These are phyloP conservation scores for Campylorhamphus procurvoides DNA, from an alignment of 2,113 vertebrate genomes.

Conservation along the genomic window DNA sequence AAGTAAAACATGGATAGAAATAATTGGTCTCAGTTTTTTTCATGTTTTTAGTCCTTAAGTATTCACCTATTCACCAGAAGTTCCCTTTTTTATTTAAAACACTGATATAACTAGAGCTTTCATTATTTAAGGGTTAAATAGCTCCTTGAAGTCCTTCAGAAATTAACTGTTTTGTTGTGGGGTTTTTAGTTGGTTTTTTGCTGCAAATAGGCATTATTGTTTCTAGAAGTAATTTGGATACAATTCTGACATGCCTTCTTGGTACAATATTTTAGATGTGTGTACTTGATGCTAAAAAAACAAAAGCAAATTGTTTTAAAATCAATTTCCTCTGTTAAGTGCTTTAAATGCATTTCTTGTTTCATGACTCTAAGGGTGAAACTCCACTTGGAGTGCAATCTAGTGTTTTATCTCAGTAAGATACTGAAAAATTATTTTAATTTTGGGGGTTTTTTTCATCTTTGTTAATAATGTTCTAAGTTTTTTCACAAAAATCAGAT, in stretches of 20 bases:
- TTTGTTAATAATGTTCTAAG: neutral
- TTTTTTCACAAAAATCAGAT: neutral
- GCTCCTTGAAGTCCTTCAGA: neutral
- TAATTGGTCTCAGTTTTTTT: neutral
- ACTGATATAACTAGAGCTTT: rapidly evolving
- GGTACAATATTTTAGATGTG: neutral
- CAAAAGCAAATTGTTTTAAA: neutral
- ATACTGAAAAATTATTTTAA: neutral
- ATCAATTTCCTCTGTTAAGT: neutral
- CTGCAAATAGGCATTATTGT: neutral
- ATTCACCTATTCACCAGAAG: neutral
- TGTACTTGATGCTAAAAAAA: neutral
- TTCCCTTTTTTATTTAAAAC: neutral
- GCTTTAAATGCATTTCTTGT: neutral
- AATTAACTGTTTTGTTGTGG: neutral
- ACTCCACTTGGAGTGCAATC: neutral
- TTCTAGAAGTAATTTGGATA: neutral
- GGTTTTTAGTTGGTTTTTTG: neutral
- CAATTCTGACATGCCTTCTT: neutral
- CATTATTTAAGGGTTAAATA: neutral
- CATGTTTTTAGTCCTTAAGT: neutral
- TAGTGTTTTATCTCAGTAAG: neutral
- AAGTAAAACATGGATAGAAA: neutral
- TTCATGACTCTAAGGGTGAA: neutral
- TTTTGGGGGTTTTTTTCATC: rapidly evolving